Conservation (phyloP, 1,140 invertebrate genomes). For the Ceratosolen solmsi region DNA sequence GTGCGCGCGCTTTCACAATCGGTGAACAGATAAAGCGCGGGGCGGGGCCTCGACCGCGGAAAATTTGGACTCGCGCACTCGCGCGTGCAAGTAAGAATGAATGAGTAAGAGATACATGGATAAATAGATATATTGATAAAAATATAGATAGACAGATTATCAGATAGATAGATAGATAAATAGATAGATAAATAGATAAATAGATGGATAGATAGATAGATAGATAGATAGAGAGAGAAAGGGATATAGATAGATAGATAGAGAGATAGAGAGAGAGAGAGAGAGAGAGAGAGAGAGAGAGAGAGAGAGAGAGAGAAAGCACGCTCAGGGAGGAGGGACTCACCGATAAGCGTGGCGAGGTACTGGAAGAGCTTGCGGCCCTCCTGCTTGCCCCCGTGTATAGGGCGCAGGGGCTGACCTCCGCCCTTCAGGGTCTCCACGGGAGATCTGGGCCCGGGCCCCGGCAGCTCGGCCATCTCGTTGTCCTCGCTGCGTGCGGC, state of each 20-base stretch:
- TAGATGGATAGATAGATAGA: too few species aligned
- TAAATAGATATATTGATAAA: too few species aligned
- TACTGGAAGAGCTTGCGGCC: slow-evolving; percentile 61
- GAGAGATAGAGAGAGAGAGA: background rate
- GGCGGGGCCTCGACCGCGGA: background rate
- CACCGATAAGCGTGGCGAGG: slow-evolving; percentile 60
- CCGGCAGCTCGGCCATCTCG: slow-evolving; percentile 38
- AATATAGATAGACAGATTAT: background rate
- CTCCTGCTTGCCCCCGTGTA: slow-evolving; percentile 31
- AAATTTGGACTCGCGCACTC: background rate
- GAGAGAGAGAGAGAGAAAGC: background rate
- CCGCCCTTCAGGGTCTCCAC: slow-evolving; percentile 4
- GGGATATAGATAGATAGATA: too few species aligned
- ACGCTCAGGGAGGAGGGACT: slow-evolving; percentile 46
- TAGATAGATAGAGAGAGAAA: too few species aligned
- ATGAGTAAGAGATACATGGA: background rate
- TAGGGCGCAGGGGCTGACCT: background rate
- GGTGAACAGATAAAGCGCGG: slow-evolving; percentile 20
- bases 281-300: slow-evolving; percentile 5
- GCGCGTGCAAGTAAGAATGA: background rate
- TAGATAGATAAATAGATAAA: background rate
- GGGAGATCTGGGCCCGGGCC: background rate
- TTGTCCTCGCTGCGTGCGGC: background rate
- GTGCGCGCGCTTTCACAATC: slow-evolving; percentile 3
- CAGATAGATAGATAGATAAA: background rate